Evolutionary conservation across 2,888 invertebrate genomes (phyloP).

Genomic region (Tricholauxania praeusta): DNA sequence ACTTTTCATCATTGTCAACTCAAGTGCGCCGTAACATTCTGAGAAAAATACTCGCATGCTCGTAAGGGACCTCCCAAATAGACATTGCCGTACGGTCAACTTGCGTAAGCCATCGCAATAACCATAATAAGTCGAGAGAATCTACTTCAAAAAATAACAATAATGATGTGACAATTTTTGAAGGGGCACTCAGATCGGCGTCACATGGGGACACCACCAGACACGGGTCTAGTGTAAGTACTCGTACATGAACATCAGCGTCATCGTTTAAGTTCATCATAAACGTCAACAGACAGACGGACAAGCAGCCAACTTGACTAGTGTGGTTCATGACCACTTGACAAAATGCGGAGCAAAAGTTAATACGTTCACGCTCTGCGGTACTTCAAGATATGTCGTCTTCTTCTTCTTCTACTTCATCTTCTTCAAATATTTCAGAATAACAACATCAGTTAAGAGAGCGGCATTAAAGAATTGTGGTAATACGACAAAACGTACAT

Average conservation of each 20-base stretch:
- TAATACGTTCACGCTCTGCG: slow-evolving; percentile 14
- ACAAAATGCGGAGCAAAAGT: slow-evolving; percentile 45
- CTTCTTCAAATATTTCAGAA: slow-evolving; percentile 7
- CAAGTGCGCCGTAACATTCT: not conserved
- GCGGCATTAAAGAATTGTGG: not conserved
- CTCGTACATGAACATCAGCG: no score
- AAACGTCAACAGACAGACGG: slow-evolving; percentile 13
- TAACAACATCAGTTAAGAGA: slow-evolving; percentile 6
- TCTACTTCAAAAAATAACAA: slow-evolving; percentile 8
- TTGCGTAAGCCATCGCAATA: not conserved
- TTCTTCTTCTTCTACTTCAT: not conserved
- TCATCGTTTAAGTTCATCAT: slow-evolving; percentile 1
- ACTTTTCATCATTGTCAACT: slow-evolving; percentile 15
- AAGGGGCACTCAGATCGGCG: not conserved
- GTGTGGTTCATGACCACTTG: slow-evolving; percentile 47
- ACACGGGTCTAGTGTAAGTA: no score
- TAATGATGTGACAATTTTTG: slow-evolving; percentile 26
- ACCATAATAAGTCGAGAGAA: not conserved
- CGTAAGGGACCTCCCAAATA: not conserved
- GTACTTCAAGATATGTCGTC: not conserved
- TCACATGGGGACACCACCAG: not conserved
- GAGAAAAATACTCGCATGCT: not conserved
- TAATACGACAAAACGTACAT: no score
- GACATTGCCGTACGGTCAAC: not conserved
- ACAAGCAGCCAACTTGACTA: slow-evolving; percentile 45